Conservation (phyloP, 2,797 vertebrate genomes). For the Ceyx erithaca region DNA sequence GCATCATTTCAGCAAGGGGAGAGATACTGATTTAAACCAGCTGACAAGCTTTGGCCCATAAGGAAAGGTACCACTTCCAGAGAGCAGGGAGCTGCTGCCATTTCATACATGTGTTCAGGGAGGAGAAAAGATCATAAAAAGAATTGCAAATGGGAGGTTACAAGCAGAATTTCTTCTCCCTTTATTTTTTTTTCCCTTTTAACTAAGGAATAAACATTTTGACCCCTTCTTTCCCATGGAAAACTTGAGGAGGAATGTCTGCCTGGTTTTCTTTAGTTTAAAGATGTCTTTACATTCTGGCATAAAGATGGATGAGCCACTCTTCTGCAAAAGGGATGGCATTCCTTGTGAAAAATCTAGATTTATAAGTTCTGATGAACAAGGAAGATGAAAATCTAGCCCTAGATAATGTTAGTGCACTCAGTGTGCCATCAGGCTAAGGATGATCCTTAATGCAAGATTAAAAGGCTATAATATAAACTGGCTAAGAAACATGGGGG, state of each 20-base stretch:
- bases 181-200: neutral
- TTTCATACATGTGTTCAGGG: conserved; percentile 6
- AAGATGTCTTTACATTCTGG: neutral
- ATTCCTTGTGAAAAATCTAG: conserved; percentile 11
- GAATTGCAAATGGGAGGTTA: conserved; percentile 16
- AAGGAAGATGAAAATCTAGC: conserved; percentile 23
- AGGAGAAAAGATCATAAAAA: conserved; percentile 43
- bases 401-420: neutral
- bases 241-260: neutral
- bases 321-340: neutral
- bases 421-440: neutral
- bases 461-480: neutral
- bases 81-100: neutral
- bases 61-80: neutral
- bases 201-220: neutral
- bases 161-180: neutral
- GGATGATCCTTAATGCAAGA: neutral
- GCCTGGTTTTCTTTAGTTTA: neutral
- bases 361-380: neutral
- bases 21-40: conserved; percentile 52
- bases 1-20: conserved; percentile 16
- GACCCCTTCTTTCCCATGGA: neutral
- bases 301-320: neutral
- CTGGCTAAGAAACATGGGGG: neutral
- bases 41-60: conserved; percentile 4